Base-by-base conservation (phyloP, 2,888 invertebrate genomes). In the Meiosimyza platycephala region DNA sequence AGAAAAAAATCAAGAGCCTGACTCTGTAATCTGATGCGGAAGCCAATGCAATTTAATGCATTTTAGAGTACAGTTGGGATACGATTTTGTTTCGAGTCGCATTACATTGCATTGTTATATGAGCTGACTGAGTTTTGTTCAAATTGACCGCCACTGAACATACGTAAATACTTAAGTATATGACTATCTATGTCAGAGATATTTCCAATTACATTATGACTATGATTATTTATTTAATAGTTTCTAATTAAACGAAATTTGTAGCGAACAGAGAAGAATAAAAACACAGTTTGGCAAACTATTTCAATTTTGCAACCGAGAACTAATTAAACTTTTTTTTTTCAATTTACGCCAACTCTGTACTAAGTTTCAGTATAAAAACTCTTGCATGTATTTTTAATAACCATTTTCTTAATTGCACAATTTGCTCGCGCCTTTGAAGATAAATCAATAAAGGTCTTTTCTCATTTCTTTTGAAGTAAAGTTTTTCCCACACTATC, bases 261-360 rank as follows among this genome's bases (percentile, higher is more conserved):
- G n/a, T 16, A 28, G 9, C 15, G n/a, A 51, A 40, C 50, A 51
- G 28, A 15, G 28, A 48, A 16, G 54, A 62, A 40, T 51, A 40
- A 60, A 16, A 57, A 62, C 40, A 59, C 33, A 54, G n/a, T n/a
- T 60, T 48, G 15, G 18, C 72, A 60, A 57, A 66, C 18, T 33
- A 22, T 47, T 64, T 33, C 48, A 48, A 9, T 67, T 57, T 52
- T 48, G 18, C 48, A 47, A 40, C 50, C n/a, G 54, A 40, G 15
- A 67, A 57, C 67, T 59, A 69, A 50, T 69, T 69, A 59, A 69
- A 69, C 68, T 69, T 68, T 52, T 68, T 40, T 40, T 40, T 64
- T 50, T 57, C 55, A 55, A 57, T 57, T 48, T 18, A 15, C 28
- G 9, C 16, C 40, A 65, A 28, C 52, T 65, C 51, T 16, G 9